Percentiles rank a stretch among this genome's conserved stretches.
phyloP scores from a whole-genome alignment of 35 echinoderm and acorn worm genomes.

The Apostichopus californicus region DNA sequence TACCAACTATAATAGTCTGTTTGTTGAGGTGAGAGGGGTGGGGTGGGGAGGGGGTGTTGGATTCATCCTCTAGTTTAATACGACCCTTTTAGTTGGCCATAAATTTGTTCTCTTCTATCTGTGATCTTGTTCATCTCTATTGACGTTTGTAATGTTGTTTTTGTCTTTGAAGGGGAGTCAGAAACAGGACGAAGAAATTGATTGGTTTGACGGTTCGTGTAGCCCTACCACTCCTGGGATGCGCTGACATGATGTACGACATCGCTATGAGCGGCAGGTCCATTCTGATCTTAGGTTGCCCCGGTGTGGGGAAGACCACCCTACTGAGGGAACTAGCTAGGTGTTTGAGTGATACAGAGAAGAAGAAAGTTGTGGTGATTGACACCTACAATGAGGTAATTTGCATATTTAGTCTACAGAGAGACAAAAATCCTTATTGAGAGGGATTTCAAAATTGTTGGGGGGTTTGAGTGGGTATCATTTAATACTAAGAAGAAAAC shows the following conservation, averaged over 20 bases:
- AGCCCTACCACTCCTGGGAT: constrained; percentile 49
- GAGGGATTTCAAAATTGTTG: not conserved
- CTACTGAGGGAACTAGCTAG: constrained; percentile 70
- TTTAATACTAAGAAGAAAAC: not conserved
- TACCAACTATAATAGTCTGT: too few species aligned
- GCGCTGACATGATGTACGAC: constrained; percentile 72
- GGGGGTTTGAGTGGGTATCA: not conserved
- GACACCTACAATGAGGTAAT: constrained; percentile 80
- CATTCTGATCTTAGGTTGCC: constrained; percentile 53
- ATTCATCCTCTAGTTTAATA: too few species aligned
- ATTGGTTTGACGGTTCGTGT: constrained; percentile 59
- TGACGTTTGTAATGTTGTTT: not conserved
- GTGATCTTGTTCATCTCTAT: too few species aligned
- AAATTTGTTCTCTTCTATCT: too few species aligned
- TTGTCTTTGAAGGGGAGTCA: constrained; percentile 23
- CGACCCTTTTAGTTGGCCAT: too few species aligned
- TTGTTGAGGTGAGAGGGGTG: too few species aligned
- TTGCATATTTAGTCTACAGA: not conserved
- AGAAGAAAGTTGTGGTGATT: constrained; percentile 66
- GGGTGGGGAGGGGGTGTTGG: too few species aligned
- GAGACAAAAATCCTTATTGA: not conserved
- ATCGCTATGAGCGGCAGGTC: constrained; percentile 59
- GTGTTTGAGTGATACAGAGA: constrained; percentile 56
- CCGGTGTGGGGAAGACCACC: constrained; percentile 79
- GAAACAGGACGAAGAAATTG: constrained; percentile 22